Base-by-base conservation (phyloP, 2,113 vertebrate species). In the Illadopsis cleaveri region DNA sequence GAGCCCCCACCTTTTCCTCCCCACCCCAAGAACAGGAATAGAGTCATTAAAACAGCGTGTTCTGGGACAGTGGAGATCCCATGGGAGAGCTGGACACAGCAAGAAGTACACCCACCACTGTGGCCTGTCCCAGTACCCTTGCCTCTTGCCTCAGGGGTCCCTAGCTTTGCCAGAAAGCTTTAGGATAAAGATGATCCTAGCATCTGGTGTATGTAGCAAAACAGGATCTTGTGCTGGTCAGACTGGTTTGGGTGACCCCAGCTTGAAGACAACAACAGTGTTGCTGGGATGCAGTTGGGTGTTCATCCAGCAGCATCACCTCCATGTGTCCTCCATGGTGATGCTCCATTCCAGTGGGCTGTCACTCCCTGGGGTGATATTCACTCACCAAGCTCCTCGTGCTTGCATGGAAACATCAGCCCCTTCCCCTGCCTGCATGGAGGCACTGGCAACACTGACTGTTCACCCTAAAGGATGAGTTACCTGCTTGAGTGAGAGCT, bases 1-100 rank as follows among this genome's bases (percentile, higher is more conserved):
- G 25, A 94, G 64, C 93, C 89, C 94, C 93, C 95, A 96, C 94
- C 96, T 96, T 92, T 97, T 97, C 96, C 96, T 97, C 56, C 35
- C 96, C 91, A 78, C 93, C 96, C 91, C 82, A 57, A 83, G 89
- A 81, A 94, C 96, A 96, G 95, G 96, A 96, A 96, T 66, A 86
- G 64, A 80, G 93, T 78, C 56, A 94, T 86, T 78, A 91, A 95
- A 92, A 94, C 94, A 83, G 76, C 77, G 42, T 94, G 96, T 97
- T 97, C 96, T 94, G 89, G 76, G 94, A 94, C 91, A 93, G 89
- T 6, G 2, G 69, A 2, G 19, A 45, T 96, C 96, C 89, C 86
- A 0, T 0, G 56, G 95, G 95, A 96, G 47, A 64, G 45, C 79
- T 38, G 84, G 57, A 89, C 65, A 20, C 2, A 0, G 51, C 13